Conservation (phyloP, 2,888 invertebrate genomes). For the Hipparchia sbordonii region DNA sequence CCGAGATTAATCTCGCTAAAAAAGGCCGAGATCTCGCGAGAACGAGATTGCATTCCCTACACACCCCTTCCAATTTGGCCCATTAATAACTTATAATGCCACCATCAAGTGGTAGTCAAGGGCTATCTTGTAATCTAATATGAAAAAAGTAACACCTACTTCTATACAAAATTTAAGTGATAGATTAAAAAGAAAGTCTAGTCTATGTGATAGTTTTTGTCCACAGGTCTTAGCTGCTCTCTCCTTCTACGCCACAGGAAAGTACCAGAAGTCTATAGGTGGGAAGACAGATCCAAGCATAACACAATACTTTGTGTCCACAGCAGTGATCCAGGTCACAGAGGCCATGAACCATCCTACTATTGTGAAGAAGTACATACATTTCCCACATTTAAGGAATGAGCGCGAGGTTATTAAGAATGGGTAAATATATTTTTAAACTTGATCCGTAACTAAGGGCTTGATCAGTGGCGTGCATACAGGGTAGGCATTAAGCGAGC, state of each 20-base stretch:
- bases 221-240: constrained; percentile 69
- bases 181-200: too few species aligned
- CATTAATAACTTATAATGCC: too few species aligned
- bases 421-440: constrained; percentile 49
- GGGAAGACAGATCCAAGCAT: constrained; percentile 68
- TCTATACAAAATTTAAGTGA: too few species aligned
- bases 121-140: too few species aligned
- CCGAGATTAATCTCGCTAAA: too few species aligned
- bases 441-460: not conserved
- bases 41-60: too few species aligned
- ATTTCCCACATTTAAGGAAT: constrained; percentile 70
- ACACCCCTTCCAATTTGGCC: too few species aligned
- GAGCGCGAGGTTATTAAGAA: constrained; percentile 70
- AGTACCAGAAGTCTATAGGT: constrained; percentile 68
- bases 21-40: too few species aligned
- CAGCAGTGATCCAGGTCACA: constrained; percentile 69
- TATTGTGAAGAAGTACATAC: constrained; percentile 73
- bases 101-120: too few species aligned
- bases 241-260: constrained; percentile 72
- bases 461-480: too few species aligned
- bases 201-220: not conserved
- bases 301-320: constrained; percentile 70
- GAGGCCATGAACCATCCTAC: constrained; percentile 71
- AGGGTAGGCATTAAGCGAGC: too few species aligned
- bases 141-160: too few species aligned